These are phyloP conservation scores for Dendronephthya gigantea DNA, from an alignment of 64 coral and sea anemone genomes.

Conservation along the genomic window DNA sequence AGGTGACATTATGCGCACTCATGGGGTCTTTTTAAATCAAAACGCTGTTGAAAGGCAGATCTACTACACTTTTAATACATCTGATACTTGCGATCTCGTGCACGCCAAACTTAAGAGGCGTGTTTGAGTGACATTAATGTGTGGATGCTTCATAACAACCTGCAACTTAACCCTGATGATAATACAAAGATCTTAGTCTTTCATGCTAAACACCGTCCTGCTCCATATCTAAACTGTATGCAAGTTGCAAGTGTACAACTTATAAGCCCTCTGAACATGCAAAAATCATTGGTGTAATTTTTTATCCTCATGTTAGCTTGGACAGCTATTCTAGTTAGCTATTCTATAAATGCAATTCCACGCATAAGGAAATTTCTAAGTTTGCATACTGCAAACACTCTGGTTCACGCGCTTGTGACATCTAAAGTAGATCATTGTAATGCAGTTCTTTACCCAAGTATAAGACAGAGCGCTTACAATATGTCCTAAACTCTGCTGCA, in stretches of 20 bases:
- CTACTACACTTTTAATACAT: constrained; percentile 18
- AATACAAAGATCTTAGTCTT: constrained; percentile 53
- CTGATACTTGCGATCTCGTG: not conserved
- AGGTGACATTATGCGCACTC: constrained; percentile 22
- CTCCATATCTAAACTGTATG: constrained; percentile 25
- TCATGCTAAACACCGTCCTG: constrained; percentile 31
- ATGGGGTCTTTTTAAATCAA: not conserved
- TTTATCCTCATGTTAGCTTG: constrained; percentile 37
- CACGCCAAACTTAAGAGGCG: constrained; percentile 18
- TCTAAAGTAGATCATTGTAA: constrained; percentile 14
- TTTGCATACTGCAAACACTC: constrained; percentile 16
- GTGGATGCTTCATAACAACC: constrained; percentile 36
- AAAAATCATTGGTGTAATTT: constrained; percentile 42
- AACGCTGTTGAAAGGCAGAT: constrained; percentile 47
- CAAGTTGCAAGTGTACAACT: constrained; percentile 28
- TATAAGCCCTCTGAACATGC: constrained; percentile 1
- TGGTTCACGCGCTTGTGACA: constrained; percentile 16
- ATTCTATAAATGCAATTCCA: too few species aligned
- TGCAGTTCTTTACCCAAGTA: constrained; percentile 25
- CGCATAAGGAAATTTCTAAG: too few species aligned
- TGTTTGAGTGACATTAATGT: constrained; percentile 28
- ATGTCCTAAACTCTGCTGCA: constrained; percentile 39
- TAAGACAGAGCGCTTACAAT: constrained; percentile 23
- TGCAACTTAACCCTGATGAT: constrained; percentile 50
- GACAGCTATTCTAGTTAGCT: too few species aligned